Conservation (phyloP, 1,140 invertebrate species). For the Proctacanthus coquilletti region DNA sequence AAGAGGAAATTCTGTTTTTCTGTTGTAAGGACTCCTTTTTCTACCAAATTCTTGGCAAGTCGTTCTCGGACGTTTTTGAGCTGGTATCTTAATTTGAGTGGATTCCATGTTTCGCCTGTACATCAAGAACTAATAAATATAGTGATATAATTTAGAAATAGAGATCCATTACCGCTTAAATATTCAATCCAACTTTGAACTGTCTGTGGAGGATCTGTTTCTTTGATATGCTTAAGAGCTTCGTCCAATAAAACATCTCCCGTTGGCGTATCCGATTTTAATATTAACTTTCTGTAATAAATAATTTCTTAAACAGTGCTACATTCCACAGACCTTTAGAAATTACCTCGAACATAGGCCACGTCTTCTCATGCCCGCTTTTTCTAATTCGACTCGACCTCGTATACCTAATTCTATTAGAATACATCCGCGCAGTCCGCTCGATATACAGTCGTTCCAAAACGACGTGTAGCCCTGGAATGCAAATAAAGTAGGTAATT, state of each 20-base stretch:
- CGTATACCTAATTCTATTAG: conserved; percentile 91
- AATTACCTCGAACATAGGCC: conserved; percentile 71
- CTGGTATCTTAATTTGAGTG: conserved; percentile 94
- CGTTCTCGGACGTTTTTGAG: conserved; percentile 97
- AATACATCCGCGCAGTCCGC: conserved; percentile 94
- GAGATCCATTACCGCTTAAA: conserved; percentile 67
- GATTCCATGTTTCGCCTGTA: conserved; percentile 98
- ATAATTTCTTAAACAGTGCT: too few species aligned
- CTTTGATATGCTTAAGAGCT: conserved; percentile 95
- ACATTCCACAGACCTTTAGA: too few species aligned
- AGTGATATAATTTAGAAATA: conserved; percentile 5
- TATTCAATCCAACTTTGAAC: conserved; percentile 99
- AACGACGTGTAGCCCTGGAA: conserved; percentile 97
- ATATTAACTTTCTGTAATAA: conserved; percentile 36
- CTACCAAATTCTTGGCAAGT: conserved; percentile 97
- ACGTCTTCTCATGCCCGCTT: conserved; percentile 87
- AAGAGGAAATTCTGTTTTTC: conserved; percentile 99
- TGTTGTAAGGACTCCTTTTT: conserved; percentile 99
- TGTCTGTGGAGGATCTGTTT: conserved; percentile 91
- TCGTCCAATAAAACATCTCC: conserved; percentile 98
- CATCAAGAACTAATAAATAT: conserved; percentile 15
- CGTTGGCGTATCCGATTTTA: conserved; percentile 71
- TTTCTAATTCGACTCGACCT: conserved; percentile 90
- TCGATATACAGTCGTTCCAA: conserved; percentile 99
- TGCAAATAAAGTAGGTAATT: too few species aligned